Conservation (phyloP, 2,888 invertebrate species). For the Tetanocera ferruginea region DNA sequence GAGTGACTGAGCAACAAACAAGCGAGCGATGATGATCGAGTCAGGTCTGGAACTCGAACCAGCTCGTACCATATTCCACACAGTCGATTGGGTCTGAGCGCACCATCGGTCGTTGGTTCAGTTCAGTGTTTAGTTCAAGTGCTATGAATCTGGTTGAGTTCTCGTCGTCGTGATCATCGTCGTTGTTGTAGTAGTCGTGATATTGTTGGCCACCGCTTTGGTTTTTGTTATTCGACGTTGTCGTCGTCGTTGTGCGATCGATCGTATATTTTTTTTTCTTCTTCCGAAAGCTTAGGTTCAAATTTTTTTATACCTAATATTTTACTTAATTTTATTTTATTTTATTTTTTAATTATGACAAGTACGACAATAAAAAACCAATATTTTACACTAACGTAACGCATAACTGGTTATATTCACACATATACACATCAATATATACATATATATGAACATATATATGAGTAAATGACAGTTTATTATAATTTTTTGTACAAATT, state of each 20-base stretch:
- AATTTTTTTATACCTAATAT: background rate
- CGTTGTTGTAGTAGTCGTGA: conserved; percentile 19
- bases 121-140: conserved; percentile 45
- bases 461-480: no score
- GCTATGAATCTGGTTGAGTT: conserved; percentile 44
- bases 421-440: no score
- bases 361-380: background rate
- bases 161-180: conserved; percentile 28
- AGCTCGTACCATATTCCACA: background rate
- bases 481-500: no score
- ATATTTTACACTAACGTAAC: no score
- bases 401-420: no score
- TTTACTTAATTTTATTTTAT: background rate
- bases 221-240: conserved; percentile 15
- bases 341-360: background rate
- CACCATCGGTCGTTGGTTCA: conserved; percentile 22
- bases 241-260: conserved; percentile 21
- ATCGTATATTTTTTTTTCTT: background rate
- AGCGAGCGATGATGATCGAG: background rate
- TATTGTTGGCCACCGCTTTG: conserved; percentile 13
- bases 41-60: conserved; percentile 4
- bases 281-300: conserved; percentile 27
- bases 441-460: no score
- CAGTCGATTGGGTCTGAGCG: conserved; percentile 30
- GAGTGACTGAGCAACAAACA: background rate